Evolutionary conservation across 2,888 invertebrate genomes (phyloP), one percentile per base, ranked within the genome.

Genomic region (Orchesella flavescens): DNA sequence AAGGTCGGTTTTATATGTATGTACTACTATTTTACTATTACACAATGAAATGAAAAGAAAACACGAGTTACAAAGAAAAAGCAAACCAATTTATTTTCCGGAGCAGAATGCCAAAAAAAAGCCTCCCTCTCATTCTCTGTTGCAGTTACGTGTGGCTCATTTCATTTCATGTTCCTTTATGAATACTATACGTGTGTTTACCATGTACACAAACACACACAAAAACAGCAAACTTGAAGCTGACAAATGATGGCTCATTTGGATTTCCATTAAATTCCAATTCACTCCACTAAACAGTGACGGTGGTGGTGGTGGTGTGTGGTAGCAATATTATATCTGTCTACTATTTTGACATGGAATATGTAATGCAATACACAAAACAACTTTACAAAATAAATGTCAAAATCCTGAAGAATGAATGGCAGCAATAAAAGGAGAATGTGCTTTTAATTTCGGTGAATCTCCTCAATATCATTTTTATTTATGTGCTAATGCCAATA

Each of bases 41-140:
- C 34, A 34, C 34, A 34, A 34, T 34, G 34, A 24, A n/a, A 10
- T 9, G 68, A 49, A 17, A 55, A 55, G 71, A 55, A 17, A 19
- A 43, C n/a, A 61, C 21, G 46, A 46, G 19, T 44, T 68, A 24
- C 24, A 66, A 46, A 68, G 21, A 49, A 23, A 68, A 68, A 49
- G 49, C 68, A 68, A 68, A 68, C 68, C 68, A 68, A 68, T 68
- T 68, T 68, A 68, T 46, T 66, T 66, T 66, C 34, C 34, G 63
- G 43, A 63, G 24, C n/a, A 34, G 63, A 15, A 7, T 17, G 17
- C 53, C 15, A 53, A 53, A 34, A 53, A 53, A 34, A 34, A 34
- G 34, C 34, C 34, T 34, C 34, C 34, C 34, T 34, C 34, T 34
- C 34, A 34, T 34, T 34, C 7, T 34, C 34, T 5, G 53, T 53